Evolutionary conservation across 2,888 invertebrate species (phyloP).

Genomic region (Criorhina ranunculi): DNA sequence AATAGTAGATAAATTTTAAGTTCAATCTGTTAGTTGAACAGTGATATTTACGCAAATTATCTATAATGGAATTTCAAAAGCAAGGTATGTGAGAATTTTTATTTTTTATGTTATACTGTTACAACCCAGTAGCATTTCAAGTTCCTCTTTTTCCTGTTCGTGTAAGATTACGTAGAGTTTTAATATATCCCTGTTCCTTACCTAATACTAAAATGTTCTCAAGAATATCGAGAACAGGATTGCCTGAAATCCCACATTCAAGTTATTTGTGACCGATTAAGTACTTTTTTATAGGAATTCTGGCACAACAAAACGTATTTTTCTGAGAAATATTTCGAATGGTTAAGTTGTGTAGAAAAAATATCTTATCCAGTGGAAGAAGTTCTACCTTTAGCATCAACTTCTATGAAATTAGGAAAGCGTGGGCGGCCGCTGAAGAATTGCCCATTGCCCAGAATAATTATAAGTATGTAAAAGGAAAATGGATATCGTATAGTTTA

Average conservation of each 20-base stretch:
- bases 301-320: not conserved
- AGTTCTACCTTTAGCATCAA: too few species aligned
- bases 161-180: not conserved
- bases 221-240: not conserved
- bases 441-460: not conserved
- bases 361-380: too few species aligned
- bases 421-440: not conserved
- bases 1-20: too few species aligned
- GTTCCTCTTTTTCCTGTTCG: not conserved
- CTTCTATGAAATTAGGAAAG: too few species aligned
- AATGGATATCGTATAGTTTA: too few species aligned
- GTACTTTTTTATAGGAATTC: not conserved
- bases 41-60: not conserved
- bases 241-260: too few species aligned
- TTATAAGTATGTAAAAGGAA: too few species aligned
- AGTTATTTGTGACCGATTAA: too few species aligned
- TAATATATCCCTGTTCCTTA: not conserved
- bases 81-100: not conserved
- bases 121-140: not conserved
- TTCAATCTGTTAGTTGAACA: too few species aligned
- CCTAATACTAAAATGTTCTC: not conserved
- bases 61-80: not conserved
- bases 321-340: not conserved
- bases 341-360: not conserved
- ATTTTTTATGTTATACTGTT: not conserved